Evolutionary conservation across 2,113 vertebrate genomes (phyloP), one percentile per base, ranked within the genome.

Genomic region (Crotalus viridis): DNA sequence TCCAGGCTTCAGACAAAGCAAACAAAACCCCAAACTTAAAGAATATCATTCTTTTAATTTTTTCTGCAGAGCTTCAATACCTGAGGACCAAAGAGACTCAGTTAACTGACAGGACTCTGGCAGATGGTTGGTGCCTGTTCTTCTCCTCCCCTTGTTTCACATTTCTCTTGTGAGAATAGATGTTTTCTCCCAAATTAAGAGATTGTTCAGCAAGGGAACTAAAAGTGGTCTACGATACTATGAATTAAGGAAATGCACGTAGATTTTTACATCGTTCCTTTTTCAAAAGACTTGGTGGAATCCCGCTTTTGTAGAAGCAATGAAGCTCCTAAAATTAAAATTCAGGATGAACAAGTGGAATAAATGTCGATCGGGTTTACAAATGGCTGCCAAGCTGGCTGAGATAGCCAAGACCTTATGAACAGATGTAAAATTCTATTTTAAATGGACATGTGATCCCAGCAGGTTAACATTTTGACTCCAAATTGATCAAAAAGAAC

Each of bases 61-160:
- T 87, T 94, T 95, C 92, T 91, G 2, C 94, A 96, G 97, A 93
- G 5, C 21, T 96, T 69, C 6, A 92, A 94, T 88, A 69, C 19
- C 91, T 0, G 0, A 17, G 24, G 56, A 57, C 7, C 85, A 93
- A 92, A n/a, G 88, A 90, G 89, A 69, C 15, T 43, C 7, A 0
- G 17, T 48, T 88, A 93, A 89, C 88, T 33, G 94, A 94, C 26
- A 94, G 91, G 55, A 95, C 95, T 21, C 0, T 86, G 33, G 95
- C 96, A 93, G 96, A 96, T 94, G 96, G 96, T 97, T 94, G 88
- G 96, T 56, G 91, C 3, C 5, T 90, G 12, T 81, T 39, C 10
- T 21, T 17, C 22, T n/a, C 89, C 3, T 19, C 1, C 7, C 55
- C 15, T 52, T 88, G 4, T 12, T 0, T 87, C 26, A 6, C 10